A percentile compares a stretch with the other conserved stretches of the same genome.
These are phyloP conservation scores for Antedon mediterranea DNA, from an alignment of 53 echinoderm and acorn worm species.

Conservation along the genomic window DNA sequence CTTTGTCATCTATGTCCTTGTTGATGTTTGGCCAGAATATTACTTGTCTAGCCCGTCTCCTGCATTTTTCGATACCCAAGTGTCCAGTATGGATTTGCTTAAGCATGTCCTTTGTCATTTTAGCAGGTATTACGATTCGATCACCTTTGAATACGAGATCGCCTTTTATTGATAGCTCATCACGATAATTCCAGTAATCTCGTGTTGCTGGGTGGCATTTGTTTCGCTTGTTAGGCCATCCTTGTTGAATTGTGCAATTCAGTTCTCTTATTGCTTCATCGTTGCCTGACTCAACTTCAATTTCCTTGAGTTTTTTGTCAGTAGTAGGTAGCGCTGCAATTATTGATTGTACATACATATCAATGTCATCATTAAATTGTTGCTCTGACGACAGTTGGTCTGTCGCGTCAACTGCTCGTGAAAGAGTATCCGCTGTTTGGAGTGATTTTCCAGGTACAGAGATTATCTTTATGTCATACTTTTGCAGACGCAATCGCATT, in stretches of 20 bases:
- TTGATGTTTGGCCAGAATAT: slow-evolving; percentile 12
- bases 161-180: slow-evolving; percentile 2
- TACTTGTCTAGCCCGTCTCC: slow-evolving; percentile 5
- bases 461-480: slow-evolving; percentile 17
- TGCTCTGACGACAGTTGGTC: no score
- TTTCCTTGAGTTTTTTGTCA: slow-evolving; percentile 13
- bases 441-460: slow-evolving; percentile 31
- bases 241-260: slow-evolving; percentile 13
- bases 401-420: slow-evolving; percentile 23
- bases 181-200: slow-evolving; percentile 7
- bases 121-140: slow-evolving; percentile 8
- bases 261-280: slow-evolving; percentile 19
- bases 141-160: slow-evolving; percentile 8
- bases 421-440: slow-evolving; percentile 21
- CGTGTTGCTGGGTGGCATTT: background rate
- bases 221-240: slow-evolving; percentile 16
- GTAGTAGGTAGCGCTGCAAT: slow-evolving; percentile 10
- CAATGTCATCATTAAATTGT: slow-evolving; percentile 13
- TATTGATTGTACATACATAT: slow-evolving; percentile 28
- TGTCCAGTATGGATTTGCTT: slow-evolving; percentile 8
- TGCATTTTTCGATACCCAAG: slow-evolving; percentile 11
- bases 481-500: slow-evolving; percentile 11
- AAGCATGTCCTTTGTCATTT: background rate
- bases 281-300: slow-evolving; percentile 13
- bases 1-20: slow-evolving; percentile 5